phyloP scores from a whole-genome alignment of 35 echinoderm and acorn worm species.

The Lytechinus pictus region DNA sequence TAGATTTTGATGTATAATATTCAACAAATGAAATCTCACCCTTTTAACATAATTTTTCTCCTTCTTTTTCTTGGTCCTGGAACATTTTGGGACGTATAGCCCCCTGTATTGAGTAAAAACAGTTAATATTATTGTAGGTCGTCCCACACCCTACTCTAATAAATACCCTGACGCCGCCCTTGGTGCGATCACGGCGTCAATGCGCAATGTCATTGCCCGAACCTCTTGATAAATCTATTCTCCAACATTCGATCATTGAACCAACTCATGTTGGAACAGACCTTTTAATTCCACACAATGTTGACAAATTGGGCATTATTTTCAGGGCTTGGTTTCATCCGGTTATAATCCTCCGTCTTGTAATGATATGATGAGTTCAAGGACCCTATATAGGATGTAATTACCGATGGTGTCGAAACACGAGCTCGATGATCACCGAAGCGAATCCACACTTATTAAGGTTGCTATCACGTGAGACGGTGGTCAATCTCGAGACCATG shows the following conservation, averaged over 20 bases:
- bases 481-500: background rate
- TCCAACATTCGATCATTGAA: background rate
- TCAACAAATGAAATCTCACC: no score
- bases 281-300: background rate
- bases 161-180: no score
- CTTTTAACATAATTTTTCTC: no score
- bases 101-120: no score
- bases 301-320: background rate
- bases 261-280: background rate
- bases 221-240: background rate
- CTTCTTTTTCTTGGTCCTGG: no score
- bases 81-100: no score
- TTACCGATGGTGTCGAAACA: conserved; percentile 35
- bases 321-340: background rate
- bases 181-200: background rate
- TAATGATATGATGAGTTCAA: background rate
- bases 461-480: background rate
- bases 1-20: no score
- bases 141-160: no score
- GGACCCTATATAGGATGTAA: background rate
- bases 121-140: no score
- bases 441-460: background rate
- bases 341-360: background rate
- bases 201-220: background rate
- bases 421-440: conserved; percentile 9